Conservation (phyloP, 2,113 vertebrate genomes). For the Pristiophorus japonicus region DNA sequence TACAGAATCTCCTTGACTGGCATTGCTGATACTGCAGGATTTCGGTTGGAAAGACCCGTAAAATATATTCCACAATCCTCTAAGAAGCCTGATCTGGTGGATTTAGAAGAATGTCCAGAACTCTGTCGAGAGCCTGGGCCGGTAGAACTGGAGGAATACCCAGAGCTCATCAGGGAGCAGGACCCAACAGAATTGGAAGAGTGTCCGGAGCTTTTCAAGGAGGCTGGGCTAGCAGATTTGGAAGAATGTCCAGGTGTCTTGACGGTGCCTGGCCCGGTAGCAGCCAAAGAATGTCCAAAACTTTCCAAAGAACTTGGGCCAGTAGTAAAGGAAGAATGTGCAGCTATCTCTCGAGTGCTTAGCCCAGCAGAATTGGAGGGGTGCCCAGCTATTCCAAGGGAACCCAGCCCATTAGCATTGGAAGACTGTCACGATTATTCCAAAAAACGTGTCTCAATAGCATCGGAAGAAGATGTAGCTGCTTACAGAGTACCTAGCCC, state of each 20-base stretch:
- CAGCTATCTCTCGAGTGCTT: background rate
- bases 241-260: background rate
- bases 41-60: too few relatives aligned
- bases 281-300: constrained; percentile 1
- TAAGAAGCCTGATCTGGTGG: background rate
- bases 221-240: background rate
- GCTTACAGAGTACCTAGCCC: too few relatives aligned
- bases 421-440: background rate
- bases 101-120: background rate
- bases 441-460: background rate
- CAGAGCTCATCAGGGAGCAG: background rate
- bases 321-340: background rate
- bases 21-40: background rate
- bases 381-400: background rate
- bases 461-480: background rate
- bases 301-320: background rate
- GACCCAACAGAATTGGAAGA: background rate
- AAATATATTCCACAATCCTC: background rate
- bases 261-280: background rate
- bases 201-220: constrained; percentile 17
- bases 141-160: background rate
- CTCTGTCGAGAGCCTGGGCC: background rate
- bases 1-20: background rate
- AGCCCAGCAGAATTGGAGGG: background rate
- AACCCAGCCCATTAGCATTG: background rate